Base-by-base conservation (phyloP, 2,797 vertebrate species). In the Sebastes umbrosus region DNA sequence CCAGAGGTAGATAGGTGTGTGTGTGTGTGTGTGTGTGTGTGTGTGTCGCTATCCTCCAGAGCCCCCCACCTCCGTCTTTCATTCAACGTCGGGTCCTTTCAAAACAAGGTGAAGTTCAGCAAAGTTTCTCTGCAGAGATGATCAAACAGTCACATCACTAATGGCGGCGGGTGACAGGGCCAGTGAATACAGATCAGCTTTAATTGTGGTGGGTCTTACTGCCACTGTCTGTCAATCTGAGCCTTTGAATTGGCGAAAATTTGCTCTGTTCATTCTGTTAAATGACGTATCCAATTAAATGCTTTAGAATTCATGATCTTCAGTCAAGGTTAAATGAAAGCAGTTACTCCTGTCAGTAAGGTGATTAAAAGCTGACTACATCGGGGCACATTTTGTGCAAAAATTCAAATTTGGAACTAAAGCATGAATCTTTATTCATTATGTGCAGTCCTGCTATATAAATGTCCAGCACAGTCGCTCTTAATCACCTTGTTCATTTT, bases 291-390 rank as follows among this genome's bases (percentile, higher is more conserved):
- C 98, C 98, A 99, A 99, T 99, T 99, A 99, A 99, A 99, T 95
- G 97, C 98, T 97, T 98, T 98, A 99, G 97, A 99, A 99, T 99
- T 99, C 98, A 99, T 97, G 98, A 99, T 99, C 97, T 99, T 98
- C 98, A 99, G 97, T 99, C 98, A 99, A 99, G 98, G 98, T 99
- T 99, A 99, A 99, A 99, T 98, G 98, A 99, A 99, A 99, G 98
- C 99, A 98, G 98, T 99, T 99, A 98, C 96, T 98, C 97, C 97
- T 99, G 98, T 99, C 98, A 99, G 97, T 96, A 96, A 98, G 97
- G 98, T 99, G 98, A 99, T 99, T 99, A 99, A 99, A 99, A 97
- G 97, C 97, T 97, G 97, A 97, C 97, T 96, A 97, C 97, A 98
- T 97, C 97, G 96, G 97, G 16, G 96, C 97, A 98, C 97, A 97